Evolutionary conservation across 2,888 invertebrate species (phyloP).

Genomic region (Microchrysa polita): DNA sequence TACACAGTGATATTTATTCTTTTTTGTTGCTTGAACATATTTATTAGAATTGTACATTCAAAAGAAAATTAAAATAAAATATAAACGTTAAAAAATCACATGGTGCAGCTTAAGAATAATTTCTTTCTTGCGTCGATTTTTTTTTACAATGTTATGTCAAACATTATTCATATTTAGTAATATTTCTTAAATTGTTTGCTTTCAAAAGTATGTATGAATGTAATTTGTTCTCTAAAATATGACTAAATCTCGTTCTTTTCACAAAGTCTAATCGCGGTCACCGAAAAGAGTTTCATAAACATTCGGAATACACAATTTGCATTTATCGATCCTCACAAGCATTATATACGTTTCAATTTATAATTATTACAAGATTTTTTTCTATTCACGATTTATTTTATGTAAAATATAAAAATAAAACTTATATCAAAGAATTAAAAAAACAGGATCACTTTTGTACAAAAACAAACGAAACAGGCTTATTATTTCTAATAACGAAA

Average conservation of each 20-base stretch:
- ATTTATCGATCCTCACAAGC: not conserved
- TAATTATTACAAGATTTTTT: not conserved
- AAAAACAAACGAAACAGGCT: not conserved
- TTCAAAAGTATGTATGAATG: not conserved
- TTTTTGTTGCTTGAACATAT: not conserved
- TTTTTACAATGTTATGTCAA: not conserved
- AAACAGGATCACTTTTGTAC: not conserved
- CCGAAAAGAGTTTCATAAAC: not conserved
- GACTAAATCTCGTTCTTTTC: slow-evolving; percentile 9
- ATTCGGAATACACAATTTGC: not conserved
- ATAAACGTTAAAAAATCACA: slow-evolving; percentile 36
- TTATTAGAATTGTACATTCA: slow-evolving; percentile 5
- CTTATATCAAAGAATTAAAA: not conserved
- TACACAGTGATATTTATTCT: not conserved
- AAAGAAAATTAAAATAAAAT: slow-evolving; percentile 21
- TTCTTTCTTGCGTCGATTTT: slow-evolving; percentile 18
- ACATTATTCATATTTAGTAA: slow-evolving; percentile 7
- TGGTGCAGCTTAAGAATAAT: slow-evolving; percentile 35
- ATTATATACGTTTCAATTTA: not conserved
- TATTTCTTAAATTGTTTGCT: too few relatives aligned
- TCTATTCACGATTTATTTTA: not conserved
- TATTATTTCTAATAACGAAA: slow-evolving; percentile 25
- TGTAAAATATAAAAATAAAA: not conserved
- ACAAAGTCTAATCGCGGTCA: not conserved
- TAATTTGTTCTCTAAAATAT: slow-evolving; percentile 24